Evolutionary conservation across 2,797 vertebrate genomes (phyloP), one percentile per base, ranked within the genome.

Genomic region (Lemur catta): DNA sequence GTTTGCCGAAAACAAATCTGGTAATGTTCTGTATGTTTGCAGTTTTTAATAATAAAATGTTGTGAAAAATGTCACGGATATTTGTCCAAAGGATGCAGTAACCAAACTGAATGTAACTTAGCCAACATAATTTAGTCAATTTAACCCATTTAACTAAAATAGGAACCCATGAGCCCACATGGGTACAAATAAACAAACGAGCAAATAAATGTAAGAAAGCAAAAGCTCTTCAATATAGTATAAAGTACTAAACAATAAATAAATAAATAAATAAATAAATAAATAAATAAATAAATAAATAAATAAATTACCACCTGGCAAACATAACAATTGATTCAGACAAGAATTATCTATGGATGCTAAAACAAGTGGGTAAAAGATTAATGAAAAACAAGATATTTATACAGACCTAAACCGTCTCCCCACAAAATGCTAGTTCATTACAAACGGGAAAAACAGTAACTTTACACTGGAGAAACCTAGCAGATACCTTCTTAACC

Each of bases 221-320:
- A 61, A 63, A 94, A 91, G 38, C 52, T 69, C 88, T 84, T 78
- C 92, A 81, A 28, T 96, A 81, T 26, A 88, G 87, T 48, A 48
- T 43, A 82, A 67, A 28, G 61, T 26, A 20, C 52, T 50, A 75
- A 92, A 82, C 61, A 88, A 89, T 78, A 93, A 65, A 88, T 52
- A 90, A 57, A 81, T 90, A 80, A 52, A 81, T 89, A 28, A 75
- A 86, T 65, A 65, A 75, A 72, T 72, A n/a, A n/a, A n/a, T n/a
- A n/a, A n/a, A n/a, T n/a, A n/a, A 88, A 89, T 78, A 93, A 65
- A 88, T 52, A 90, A 57, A 81, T 90, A 80, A 52, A 81, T 89
- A 28, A 75, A 86, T 65, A 65, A 75, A 72, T 72, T 59, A 48
- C 93, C 97, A 94, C 96, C 96, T 94, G 97, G 95, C 48, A 85